phyloP scores from a whole-genome alignment of 1,140 invertebrate species.

The Druon quercuslanigerum region DNA sequence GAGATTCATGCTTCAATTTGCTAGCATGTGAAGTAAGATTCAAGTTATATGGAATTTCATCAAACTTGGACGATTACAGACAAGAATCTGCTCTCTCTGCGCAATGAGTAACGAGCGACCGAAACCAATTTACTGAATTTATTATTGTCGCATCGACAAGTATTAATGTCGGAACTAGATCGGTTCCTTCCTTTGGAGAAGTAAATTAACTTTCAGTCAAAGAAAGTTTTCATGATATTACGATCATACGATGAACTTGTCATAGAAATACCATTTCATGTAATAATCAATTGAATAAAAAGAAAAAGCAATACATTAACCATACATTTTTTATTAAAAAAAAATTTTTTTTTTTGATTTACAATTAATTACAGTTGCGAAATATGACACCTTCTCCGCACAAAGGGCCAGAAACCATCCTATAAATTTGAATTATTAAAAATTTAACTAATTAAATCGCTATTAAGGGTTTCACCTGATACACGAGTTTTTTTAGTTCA shows the following conservation, averaged over 20 bases:
- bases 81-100: neutral
- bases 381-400: no score
- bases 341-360: no score
- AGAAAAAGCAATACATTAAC: no score
- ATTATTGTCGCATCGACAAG: constrained; percentile 24
- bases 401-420: no score
- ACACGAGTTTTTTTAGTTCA: no score
- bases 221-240: neutral
- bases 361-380: no score
- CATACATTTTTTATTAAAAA: no score
- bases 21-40: neutral
- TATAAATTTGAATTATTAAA: no score
- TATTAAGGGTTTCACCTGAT: no score
- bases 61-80: neutral
- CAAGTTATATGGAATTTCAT: neutral
- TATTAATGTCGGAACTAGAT: constrained; percentile 16
- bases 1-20: no score
- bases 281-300: neutral
- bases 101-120: neutral
- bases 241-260: neutral
- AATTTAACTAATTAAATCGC: no score
- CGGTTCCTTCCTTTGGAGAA: neutral
- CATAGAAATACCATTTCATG: neutral
- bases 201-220: constrained; percentile 2
- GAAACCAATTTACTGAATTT: constrained; percentile 9